Conservation (phyloP, 2,888 invertebrate species). For the Acanthosepion esculentum region DNA sequence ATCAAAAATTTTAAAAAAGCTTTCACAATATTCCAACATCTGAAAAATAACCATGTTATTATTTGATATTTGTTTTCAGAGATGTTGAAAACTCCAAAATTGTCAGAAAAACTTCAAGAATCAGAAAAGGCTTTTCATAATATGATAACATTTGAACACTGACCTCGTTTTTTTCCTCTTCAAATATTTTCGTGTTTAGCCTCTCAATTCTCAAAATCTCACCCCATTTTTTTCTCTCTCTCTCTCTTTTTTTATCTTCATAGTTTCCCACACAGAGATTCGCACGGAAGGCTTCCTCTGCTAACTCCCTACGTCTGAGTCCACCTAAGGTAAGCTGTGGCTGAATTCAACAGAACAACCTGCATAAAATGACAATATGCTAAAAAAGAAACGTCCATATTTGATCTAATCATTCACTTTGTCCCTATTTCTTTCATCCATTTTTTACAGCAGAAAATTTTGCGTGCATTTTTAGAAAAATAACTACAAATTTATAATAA, state of each 20-base stretch:
- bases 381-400: not conserved
- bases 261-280: conserved; percentile 98
- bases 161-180: not conserved
- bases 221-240: conserved; percentile 45
- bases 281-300: conserved; percentile 96
- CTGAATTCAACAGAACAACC: not conserved
- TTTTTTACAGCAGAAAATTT: no score
- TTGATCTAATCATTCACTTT: no score
- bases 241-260: conserved; percentile 70
- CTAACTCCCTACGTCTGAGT: conserved; percentile 91
- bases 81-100: not conserved
- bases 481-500: no score
- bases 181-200: conserved; percentile 3
- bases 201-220: conserved; percentile 38
- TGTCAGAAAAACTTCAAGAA: not conserved
- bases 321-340: conserved; percentile 72
- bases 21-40: not conserved
- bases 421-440: no score
- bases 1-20: no score
- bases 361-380: not conserved
- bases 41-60: not conserved
- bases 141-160: not conserved
- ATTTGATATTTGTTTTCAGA: not conserved
- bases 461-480: no score
- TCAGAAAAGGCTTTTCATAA: not conserved